These are phyloP conservation scores for Thamnophis elegans DNA, from an alignment of 2,797 vertebrate genomes.

Conservation along the genomic window DNA sequence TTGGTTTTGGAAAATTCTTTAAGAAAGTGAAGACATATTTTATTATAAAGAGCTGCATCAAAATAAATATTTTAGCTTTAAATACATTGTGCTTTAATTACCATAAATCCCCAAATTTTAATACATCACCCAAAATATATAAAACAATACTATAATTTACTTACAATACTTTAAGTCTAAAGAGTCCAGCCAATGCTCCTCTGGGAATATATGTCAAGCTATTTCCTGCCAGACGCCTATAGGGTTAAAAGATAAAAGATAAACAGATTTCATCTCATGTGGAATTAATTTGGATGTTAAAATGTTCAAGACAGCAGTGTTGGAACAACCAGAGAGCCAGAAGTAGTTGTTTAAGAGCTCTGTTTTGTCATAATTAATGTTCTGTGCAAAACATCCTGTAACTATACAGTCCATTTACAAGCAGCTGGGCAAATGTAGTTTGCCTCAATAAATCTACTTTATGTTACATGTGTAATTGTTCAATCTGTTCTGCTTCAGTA, in stretches of 20 bases:
- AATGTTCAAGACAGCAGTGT: conserved; percentile 50
- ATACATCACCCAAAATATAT: conserved; percentile 57
- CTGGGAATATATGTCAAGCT: conserved; percentile 79
- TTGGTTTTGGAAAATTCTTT: conserved; percentile 47
- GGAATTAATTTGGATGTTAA: conserved; percentile 70
- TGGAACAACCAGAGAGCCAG: conserved; percentile 52
- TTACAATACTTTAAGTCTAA: conserved; percentile 84
- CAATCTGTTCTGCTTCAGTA: conserved; percentile 31
- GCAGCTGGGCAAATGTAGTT: conserved; percentile 42
- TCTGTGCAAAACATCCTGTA: conserved; percentile 34
- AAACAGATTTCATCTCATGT: conserved; percentile 66
- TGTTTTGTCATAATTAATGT: conserved; percentile 54
- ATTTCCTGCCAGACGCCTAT: conserved; percentile 85
- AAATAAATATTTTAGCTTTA: conserved; percentile 56
- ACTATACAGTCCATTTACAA: conserved; percentile 45
- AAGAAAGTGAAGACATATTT: conserved; percentile 41
- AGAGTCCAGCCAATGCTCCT: conserved; percentile 80
- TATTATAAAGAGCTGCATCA: conserved; percentile 36
- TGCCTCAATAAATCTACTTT: conserved; percentile 37
- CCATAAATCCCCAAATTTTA: conserved; percentile 61
- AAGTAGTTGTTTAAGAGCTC: conserved; percentile 54
- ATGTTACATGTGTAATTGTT: conserved; percentile 33
- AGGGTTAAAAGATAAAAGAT: conserved; percentile 64
- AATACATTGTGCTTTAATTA: conserved; percentile 49
- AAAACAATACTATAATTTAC: conserved; percentile 69